Base-by-base conservation (phyloP, 2,888 invertebrate genomes). In the Melinaea marsaeus region DNA sequence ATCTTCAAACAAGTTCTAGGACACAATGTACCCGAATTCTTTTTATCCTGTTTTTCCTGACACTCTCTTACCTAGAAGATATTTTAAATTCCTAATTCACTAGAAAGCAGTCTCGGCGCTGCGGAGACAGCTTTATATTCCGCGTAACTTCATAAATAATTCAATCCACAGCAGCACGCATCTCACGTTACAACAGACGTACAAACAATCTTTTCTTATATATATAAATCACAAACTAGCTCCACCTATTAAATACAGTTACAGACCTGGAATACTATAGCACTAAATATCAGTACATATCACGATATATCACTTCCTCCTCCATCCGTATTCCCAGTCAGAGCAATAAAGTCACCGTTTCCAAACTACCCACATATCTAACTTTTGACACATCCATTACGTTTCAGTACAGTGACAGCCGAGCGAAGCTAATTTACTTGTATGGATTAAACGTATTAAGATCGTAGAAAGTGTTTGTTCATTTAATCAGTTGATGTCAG, bases 141-240 rank as follows among this genome's bases (percentile, higher is more conserved):
- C 63, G 58, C 59, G 65, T 78, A 72, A 69, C 67, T 72, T 77
- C 73, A 80, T 84, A 79, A 78, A 84, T 84, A 75, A 83, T 84
- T 82, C 70, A 71, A 64, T 60, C 55, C 68, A 62, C 62, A 60
- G 62, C 42, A 57, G 66, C 69, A 69, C 69, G 69, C 69, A 69
- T 61, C 66, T 66, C 35, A 59, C 61, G 57, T 57, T 62, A 64
- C 61, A 64, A 58, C 55, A 61, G 34, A 34, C 35, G 37, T 58
- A 51, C 57, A 57, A 64, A 59, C 35, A 56, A 34, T 55, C 46
- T 58, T 57, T n/a, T 51, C 47, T 47, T 57, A 64, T 55, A 48
- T 13, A 35, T 46, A 58, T 22, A 22, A 22, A 22, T 22, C 1
- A 22, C 22, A 22, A 22, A 22, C 22, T 22, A 22, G 22, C 22